Evolutionary conservation across 2,888 invertebrate genomes (phyloP).

Genomic region (Arrhopalites spinosus): DNA sequence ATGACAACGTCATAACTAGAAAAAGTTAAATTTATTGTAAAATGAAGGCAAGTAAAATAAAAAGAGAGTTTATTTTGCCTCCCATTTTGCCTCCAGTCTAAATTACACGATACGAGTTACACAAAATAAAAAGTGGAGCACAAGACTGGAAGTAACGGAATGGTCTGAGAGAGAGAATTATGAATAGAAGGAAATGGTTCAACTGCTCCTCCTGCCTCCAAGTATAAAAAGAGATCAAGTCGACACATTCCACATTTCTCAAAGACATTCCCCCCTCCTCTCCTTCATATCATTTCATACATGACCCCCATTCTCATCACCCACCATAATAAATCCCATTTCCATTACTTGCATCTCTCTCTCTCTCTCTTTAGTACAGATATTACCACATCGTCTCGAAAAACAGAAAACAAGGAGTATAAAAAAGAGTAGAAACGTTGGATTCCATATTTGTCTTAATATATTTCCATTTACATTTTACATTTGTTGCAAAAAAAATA

Average conservation of each 20-base stretch:
- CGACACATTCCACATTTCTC: background rate
- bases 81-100: constrained; percentile 4
- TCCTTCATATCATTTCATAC: too few relatives aligned
- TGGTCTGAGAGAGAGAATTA: background rate
- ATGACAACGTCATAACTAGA: background rate
- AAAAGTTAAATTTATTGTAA: background rate
- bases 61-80: background rate
- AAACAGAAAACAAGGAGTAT: too few relatives aligned
- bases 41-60: background rate
- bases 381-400: too few relatives aligned
- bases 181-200: background rate
- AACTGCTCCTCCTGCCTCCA: too few relatives aligned
- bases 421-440: too few relatives aligned
- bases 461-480: too few relatives aligned
- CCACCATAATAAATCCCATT: too few relatives aligned
- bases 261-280: background rate
- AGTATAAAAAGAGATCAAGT: background rate
- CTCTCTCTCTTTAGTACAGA: background rate
- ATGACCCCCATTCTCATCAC: background rate
- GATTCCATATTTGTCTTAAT: too few relatives aligned
- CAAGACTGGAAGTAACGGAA: background rate
- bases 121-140: background rate
- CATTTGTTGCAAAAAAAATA: too few relatives aligned
- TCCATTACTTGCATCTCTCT: too few relatives aligned
- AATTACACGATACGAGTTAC: background rate